Evolutionary conservation across 2,797 vertebrate species (phyloP), one percentile per base, ranked within the genome.

Genomic region (Leuciscus waleckii): DNA sequence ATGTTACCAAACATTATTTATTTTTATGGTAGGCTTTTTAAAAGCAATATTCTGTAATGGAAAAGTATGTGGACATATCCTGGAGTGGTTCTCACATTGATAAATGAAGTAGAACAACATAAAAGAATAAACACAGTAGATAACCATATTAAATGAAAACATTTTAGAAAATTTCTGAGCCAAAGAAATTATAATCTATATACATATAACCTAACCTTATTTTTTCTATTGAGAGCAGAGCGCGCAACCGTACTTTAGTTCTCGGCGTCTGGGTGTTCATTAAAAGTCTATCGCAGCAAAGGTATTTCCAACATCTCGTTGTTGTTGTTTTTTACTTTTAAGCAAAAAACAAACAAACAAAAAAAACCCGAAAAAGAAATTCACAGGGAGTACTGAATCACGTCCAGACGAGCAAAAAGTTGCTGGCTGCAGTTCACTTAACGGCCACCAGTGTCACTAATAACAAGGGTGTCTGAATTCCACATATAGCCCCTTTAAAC

Each of bases 131-230:
- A 79, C 5, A 3, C 75, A 17, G 35, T 17, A 39, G 75, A 61
- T 41, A 39, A 77, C 35, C 23, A 46, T 43, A 79, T 32, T 67
- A 65, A 79, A 65, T 65, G 6, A 35, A 79, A 79, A 79, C 26
- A 79, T 49, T 65, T 67, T 76, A 32, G 32, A 56, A 56, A 32
- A 49, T 61, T 2, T 41, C 26, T 46, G 5, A 65, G 5, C 16
- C 23, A 78, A 79, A 21, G 17, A 43, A 39, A 19, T 10, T 43
- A 43, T 43, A 43, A 61, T 35, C 73, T 21, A 35, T 35, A 14
- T 13, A 35, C 46, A 74, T 49, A 32, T 74, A 51, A 74, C 29
- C 5, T 46, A 46, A 16, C 43, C 43, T 14, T 54, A 21, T 54
- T 54, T 21, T 21, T 54, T 21, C 19, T 56, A 23, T 23, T 4